Base-by-base conservation (phyloP, 2,888 invertebrate genomes). In the Chymomyza fuscimana region DNA sequence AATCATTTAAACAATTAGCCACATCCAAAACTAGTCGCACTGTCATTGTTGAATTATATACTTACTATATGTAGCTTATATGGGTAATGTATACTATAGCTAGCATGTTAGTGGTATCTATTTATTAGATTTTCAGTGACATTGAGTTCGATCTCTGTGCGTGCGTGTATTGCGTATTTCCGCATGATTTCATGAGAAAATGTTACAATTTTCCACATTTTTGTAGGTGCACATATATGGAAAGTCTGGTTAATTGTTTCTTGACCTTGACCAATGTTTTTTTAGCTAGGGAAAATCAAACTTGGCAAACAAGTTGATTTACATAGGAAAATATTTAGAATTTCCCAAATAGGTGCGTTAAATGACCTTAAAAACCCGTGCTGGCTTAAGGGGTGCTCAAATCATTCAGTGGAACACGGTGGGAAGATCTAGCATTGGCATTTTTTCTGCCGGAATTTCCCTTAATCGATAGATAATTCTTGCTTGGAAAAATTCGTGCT, bases 101-200 rank as follows among this genome's bases (percentile, higher is more conserved):
- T 16, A 10, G 22, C 19, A 5, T 16, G 81, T 79, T 81, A 73
- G 40, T 12, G 40, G 4, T 15, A 46, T 46, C 40, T 46, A 46
- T 46, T 46, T 46, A 46, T 46, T 46, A 12, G 40, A 12, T 46
- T 46, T 46, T 69, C 64, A 71, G 63, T 81, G 74, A 70, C 88
- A 82, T 88, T 83, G 82, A 78, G 73, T 25, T 58, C 25, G 22
- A 58, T 25, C 54, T 54, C 52, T 52, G 40, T 66, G 66, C 40
- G 29, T 70, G 65, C 69, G 69, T 32, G 32, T 40, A 70, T 70
- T 54, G 54, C 61, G 66, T 59, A 84, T 89, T 89, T 89, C 89
- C 89, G 90, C 90, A 80, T 90, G 86, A 89, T 65, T 87, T 82
- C 79, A 80, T 86, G 82, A 70, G 89, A 87, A 46, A 46, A 82